These are phyloP conservation scores for Pseudomyrmex pallidus DNA, from an alignment of 1,140 invertebrate species.

Conservation along the genomic window DNA sequence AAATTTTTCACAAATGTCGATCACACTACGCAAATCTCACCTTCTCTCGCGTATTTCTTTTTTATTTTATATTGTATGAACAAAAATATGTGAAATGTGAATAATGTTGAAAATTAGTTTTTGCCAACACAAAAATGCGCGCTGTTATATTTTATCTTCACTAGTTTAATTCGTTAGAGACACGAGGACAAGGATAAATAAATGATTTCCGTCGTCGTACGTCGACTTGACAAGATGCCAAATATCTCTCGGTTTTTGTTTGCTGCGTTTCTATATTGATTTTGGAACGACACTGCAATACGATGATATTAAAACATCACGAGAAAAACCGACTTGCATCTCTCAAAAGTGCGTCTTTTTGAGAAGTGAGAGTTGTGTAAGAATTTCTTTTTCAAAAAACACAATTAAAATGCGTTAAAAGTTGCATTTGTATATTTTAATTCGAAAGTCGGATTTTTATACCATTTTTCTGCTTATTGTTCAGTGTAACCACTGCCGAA, in stretches of 20 bases:
- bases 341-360: too few relatives aligned
- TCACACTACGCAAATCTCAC: too few relatives aligned
- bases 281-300: slow-evolving; percentile 27
- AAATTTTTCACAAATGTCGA: too few relatives aligned
- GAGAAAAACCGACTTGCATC: not conserved
- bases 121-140: not conserved
- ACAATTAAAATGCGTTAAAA: too few relatives aligned
- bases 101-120: slow-evolving; percentile 1
- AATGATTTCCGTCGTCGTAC: slow-evolving; percentile 37
- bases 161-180: not conserved
- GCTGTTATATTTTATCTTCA: slow-evolving; percentile 12
- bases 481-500: not conserved
- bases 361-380: not conserved
- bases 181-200: slow-evolving; percentile 29
- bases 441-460: not conserved
- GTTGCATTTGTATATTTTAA: not conserved
- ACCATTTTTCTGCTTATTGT: too few relatives aligned
- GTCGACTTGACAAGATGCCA: slow-evolving; percentile 45
- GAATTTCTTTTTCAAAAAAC: slow-evolving; percentile 1
- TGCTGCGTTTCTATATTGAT: slow-evolving; percentile 46
- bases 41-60: not conserved
- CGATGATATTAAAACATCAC: slow-evolving; percentile 21
- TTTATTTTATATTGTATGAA: not conserved
- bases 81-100: not conserved
- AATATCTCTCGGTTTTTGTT: slow-evolving; percentile 52